A percentile compares a stretch with the other conserved stretches of the same genome.
phyloP scores from a whole-genome alignment of 2,113 vertebrate species.

The Atlantisia rogersi region DNA sequence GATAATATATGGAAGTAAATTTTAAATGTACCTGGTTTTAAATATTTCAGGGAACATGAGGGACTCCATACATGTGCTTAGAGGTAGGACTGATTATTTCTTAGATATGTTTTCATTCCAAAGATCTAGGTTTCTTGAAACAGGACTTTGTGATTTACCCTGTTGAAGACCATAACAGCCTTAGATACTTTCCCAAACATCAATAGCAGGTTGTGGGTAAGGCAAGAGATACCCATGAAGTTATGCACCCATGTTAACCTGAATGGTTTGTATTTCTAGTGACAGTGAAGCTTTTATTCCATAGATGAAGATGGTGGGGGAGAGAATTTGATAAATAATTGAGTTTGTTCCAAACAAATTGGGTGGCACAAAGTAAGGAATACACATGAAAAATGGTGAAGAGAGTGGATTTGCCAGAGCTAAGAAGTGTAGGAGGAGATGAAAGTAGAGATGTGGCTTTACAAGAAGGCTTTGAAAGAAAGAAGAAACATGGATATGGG shows the following conservation, averaged over 20 bases:
- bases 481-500: constrained; percentile 7
- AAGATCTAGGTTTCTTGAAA: neutral
- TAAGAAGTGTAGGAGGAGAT: constrained; percentile 56
- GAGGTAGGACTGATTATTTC: neutral
- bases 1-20: neutral
- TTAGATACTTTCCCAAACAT: neutral
- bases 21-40: neutral
- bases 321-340: constrained; percentile 46
- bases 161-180: neutral
- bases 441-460: constrained; percentile 49
- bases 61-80: neutral
- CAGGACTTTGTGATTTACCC: neutral
- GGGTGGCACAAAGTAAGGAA: constrained; percentile 36
- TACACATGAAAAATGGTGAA: constrained; percentile 35
- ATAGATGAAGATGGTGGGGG: neutral
- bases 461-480: constrained; percentile 60
- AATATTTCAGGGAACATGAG: neutral
- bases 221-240: neutral
- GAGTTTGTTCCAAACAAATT: constrained; percentile 52
- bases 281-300: neutral
- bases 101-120: neutral
- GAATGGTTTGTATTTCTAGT: neutral
- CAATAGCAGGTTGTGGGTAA: neutral
- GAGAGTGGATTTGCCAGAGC: constrained; percentile 17
- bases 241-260: neutral